Evolutionary conservation across 2,113 vertebrate species (phyloP).

Genomic region (Phalacrocorax carbo): DNA sequence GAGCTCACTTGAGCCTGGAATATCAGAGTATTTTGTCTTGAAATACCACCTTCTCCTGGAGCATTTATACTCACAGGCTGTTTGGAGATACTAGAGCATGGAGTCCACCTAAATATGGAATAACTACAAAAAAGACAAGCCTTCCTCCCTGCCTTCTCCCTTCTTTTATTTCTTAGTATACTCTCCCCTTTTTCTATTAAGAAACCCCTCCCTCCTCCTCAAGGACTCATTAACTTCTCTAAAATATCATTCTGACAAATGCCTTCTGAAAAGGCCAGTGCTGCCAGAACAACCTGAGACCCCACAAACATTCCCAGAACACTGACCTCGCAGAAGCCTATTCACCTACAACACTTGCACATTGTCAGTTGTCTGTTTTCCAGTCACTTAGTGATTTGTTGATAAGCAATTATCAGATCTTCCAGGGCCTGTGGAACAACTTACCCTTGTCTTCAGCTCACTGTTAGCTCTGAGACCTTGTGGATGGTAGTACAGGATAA

Average conservation of each 20-base stretch:
- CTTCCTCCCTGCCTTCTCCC: neutral
- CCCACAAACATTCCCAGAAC: neutral
- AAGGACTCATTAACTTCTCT: neutral
- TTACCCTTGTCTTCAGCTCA: neutral
- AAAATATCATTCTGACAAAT: neutral
- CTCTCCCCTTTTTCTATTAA: neutral
- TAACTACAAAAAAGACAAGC: neutral
- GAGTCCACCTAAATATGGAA: neutral
- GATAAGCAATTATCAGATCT: neutral
- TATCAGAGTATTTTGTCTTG: conserved; percentile 12
- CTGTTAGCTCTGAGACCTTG: neutral
- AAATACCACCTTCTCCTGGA: conserved; percentile 5
- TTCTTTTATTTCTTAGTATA: neutral
- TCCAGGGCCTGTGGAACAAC: neutral
- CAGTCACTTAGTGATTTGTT: neutral
- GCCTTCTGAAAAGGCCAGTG: neutral
- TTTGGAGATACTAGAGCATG: neutral
- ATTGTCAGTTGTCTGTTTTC: neutral
- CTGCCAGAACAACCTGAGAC: neutral
- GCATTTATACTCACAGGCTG: neutral
- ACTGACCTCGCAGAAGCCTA: neutral
- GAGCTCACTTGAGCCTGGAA: conserved; percentile 33
- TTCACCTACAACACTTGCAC: neutral
- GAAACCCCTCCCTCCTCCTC: neutral
- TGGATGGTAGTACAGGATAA: neutral